Base-by-base conservation (phyloP, 2,888 invertebrate species). In the Lasioglossum calceatum region DNA sequence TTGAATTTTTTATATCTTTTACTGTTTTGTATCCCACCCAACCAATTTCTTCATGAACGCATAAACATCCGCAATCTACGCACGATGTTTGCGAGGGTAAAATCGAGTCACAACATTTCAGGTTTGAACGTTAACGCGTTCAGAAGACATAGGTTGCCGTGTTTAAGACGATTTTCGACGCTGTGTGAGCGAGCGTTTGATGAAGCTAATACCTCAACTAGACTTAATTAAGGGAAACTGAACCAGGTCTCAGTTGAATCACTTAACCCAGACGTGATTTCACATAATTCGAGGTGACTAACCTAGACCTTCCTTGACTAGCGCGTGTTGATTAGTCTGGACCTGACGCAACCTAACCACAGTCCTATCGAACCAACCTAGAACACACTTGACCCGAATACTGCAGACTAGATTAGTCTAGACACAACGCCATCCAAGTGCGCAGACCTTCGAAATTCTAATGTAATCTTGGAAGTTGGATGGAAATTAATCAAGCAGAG, bases 261-360 rank as follows among this genome's bases (percentile, higher is more conserved):
- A 64, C 32, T 32, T 64, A 64, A 64, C 64, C 64, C 32, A 64
- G 64, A 64, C 64, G 64, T 64, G 64, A 64, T 27, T 64, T 64
- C 32, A 64, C 64, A 32, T 64, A 64, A 64, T 64, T 64, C 16
- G 16, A 32, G 32, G 14, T 16, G 64, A 32, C 32, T 27, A 32
- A 64, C 64, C 64, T 64, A 64, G 64, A 64, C 64, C 32, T 64
- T 10, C 5, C 32, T 32, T 64, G 64, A 64, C 32, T 61, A 61
- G 61, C 61, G 27, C 61, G 7, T 32, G 16, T 16, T 64, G 27
- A 64, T 32, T 64, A 32, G 27, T 7, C 32, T 16, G 32, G 16
- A 32, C 16, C 64, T 32, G 16, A 64, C 16, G 64, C 32, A 64
- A 64, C 27, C 16, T 32, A 19, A 16, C 27, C 27, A 16, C 64